Percentiles rank a stretch among this genome's conserved stretches.
phyloP scores from a whole-genome alignment of 2,113 vertebrate species.

The Antechinus stuartii region DNA sequence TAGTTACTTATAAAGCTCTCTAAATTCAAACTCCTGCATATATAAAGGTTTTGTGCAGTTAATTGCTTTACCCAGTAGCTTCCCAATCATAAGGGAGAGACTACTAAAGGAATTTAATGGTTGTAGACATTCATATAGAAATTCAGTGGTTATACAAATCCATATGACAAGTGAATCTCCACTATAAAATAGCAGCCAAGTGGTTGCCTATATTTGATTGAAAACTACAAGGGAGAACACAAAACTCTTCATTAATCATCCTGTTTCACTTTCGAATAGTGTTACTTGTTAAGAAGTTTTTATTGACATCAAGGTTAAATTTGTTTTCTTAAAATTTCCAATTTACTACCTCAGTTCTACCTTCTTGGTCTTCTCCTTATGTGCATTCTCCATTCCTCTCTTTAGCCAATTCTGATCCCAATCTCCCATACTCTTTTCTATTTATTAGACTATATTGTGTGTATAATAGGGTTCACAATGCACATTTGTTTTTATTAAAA shows the following conservation, averaged over 20 bases:
- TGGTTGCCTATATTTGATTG: neutral
- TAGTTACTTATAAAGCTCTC: neutral
- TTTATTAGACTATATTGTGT: neutral
- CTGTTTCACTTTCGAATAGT: neutral
- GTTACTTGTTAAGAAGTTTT: neutral
- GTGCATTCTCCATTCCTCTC: neutral
- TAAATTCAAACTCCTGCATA: neutral
- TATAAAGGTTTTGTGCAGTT: neutral
- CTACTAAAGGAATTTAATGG: neutral
- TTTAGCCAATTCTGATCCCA: neutral
- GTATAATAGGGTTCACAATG: too few relatives aligned
- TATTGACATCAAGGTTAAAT: neutral
- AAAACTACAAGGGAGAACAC: neutral
- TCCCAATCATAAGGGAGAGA: neutral
- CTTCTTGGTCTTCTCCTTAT: neutral
- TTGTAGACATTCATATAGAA: neutral
- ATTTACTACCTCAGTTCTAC: neutral
- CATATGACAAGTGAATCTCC: neutral
- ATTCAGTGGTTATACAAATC: neutral
- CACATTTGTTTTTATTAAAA: too few relatives aligned
- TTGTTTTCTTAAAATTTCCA: neutral
- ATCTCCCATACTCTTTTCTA: neutral
- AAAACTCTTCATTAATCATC: neutral
- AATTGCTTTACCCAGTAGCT: neutral
- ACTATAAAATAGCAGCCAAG: neutral